Percentiles rank a stretch among this genome's conserved stretches.
Conservation (phyloP, 92 coral and sea anemone species). For the Phenganax marumi region DNA sequence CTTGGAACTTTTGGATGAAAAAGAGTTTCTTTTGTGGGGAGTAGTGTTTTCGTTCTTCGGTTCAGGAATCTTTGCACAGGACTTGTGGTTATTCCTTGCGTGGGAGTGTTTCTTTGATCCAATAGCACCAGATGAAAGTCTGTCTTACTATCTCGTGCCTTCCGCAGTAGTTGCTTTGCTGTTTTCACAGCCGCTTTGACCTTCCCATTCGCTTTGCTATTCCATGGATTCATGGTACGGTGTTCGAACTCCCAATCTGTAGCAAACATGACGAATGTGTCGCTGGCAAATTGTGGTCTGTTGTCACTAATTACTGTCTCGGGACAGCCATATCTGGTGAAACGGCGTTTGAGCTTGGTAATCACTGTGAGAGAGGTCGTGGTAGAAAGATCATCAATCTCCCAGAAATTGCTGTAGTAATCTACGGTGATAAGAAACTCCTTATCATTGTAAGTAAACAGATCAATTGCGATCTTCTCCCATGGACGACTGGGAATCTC, state of each 20-base stretch:
- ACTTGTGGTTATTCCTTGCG: slow-evolving; percentile 16
- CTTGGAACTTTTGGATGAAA: neutral
- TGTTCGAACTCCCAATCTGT: neutral
- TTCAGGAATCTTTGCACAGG: slow-evolving; percentile 28
- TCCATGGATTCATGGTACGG: slow-evolving; percentile 1
- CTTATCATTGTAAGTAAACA: neutral
- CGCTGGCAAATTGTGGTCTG: neutral
- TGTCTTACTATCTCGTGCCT: slow-evolving; percentile 27
- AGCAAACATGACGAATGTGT: no score
- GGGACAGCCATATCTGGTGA: slow-evolving; percentile 38
- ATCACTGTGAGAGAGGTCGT: slow-evolving; percentile 39
- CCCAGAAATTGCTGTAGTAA: slow-evolving; percentile 42
- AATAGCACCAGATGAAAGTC: slow-evolving; percentile 1
- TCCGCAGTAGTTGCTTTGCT: slow-evolving; percentile 38
- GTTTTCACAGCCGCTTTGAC: slow-evolving; percentile 13
- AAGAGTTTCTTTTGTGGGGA: slow-evolving; percentile 11
- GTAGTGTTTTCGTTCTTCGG: slow-evolving; percentile 16
- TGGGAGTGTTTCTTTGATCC: slow-evolving; percentile 28
- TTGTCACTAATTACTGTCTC: neutral
- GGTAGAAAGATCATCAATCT: slow-evolving; percentile 8
- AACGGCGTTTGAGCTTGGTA: slow-evolving; percentile 28
- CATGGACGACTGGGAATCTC: slow-evolving; percentile 40
- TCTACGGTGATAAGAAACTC: slow-evolving; percentile 36
- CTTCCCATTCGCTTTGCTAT: slow-evolving; percentile 21
- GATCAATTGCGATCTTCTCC: slow-evolving; percentile 28